Conservation (phyloP, 1,140 invertebrate species). For the Coenobita brevimanus region DNA sequence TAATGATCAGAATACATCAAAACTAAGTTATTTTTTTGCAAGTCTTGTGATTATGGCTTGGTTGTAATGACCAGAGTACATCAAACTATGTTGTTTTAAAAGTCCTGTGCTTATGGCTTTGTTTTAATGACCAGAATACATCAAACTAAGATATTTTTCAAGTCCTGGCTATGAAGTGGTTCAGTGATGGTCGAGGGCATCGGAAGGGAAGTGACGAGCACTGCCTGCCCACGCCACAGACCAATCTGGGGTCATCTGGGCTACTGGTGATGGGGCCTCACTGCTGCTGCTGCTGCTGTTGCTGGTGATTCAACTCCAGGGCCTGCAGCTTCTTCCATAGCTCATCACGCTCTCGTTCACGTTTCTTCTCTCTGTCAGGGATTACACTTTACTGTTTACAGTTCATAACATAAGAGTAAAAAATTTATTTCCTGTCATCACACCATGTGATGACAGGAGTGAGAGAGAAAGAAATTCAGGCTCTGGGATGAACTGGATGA, state of each 20-base stretch:
- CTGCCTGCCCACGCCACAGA: too few relatives aligned
- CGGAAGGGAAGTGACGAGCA: too few relatives aligned
- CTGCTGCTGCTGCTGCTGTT: constrained; percentile 38
- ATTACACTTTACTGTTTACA: too few relatives aligned
- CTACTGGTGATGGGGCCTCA: background rate
- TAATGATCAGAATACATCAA: background rate
- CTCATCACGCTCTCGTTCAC: constrained; percentile 94
- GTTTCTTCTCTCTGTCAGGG: constrained; percentile 89
- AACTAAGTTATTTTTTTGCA: too few relatives aligned
- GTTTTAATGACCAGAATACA: constrained; percentile 56
- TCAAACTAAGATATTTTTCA: constrained; percentile 47
- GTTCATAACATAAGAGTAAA: too few relatives aligned
- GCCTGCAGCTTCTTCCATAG: constrained; percentile 89
- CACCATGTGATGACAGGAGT: too few relatives aligned
- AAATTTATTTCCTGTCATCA: too few relatives aligned
- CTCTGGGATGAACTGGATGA: too few relatives aligned
- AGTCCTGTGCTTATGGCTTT: constrained; percentile 37
- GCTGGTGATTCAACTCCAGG: constrained; percentile 66
- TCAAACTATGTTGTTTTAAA: constrained; percentile 45
- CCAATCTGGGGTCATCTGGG: too few relatives aligned
- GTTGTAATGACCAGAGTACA: constrained; percentile 49
- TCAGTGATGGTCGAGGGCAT: too few relatives aligned
- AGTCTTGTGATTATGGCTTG: too few relatives aligned
- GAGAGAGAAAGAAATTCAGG: too few relatives aligned
- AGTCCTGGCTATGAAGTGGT: background rate